Base-by-base conservation (phyloP, 2,113 vertebrate genomes). In the Leiothrix lutea region DNA sequence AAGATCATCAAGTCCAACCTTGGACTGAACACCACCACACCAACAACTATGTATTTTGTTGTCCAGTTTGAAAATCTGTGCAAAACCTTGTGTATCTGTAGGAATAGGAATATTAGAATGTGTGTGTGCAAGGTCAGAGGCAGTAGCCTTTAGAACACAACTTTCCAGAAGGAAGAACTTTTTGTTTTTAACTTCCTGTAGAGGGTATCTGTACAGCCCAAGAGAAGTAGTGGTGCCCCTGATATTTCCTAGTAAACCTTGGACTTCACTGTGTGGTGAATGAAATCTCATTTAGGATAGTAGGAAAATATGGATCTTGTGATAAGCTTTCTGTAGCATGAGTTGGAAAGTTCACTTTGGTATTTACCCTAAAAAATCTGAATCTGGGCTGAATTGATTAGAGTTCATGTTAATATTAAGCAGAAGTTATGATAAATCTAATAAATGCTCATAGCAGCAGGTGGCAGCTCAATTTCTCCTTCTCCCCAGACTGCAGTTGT, bases 1-100 rank as follows among this genome's bases (percentile, higher is more conserved):
- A 45, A 24, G 38, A 38, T 81, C 50, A 42, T 26, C 17, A 42
- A 80, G 22, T 50, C 9, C n/a, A 38, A 6, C 33, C 36, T 60
- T 51, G 45, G 44, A 50, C 36, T 0, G 0, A 79, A 31, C 19
- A 4, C 45, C 18, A 25, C 48, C 29, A 5, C 22, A 21, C 35
- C 48, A 71, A 14, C 15, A 48, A 28, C 23, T 6, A 7, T 5
- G 13, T 36, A 13, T 67, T 91, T 60, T 85, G 56, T 56, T 88
- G 82, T 53, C 14, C 24, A 29, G 13, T 70, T 77, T 56, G 70
- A 86, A 88, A 95, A 75, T 23, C 25, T 38, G 80, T 86, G 44
- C 72, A 86, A 74, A 75, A 81, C 47, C 40, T 33, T 8, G 1
- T 60, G 11, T 70, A 20, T 20, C 15, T 78, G 18, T 65, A 61